These are phyloP conservation scores for Hirtodrosophila alboralis DNA, from an alignment of 2,888 invertebrate genomes.

Conservation along the genomic window DNA sequence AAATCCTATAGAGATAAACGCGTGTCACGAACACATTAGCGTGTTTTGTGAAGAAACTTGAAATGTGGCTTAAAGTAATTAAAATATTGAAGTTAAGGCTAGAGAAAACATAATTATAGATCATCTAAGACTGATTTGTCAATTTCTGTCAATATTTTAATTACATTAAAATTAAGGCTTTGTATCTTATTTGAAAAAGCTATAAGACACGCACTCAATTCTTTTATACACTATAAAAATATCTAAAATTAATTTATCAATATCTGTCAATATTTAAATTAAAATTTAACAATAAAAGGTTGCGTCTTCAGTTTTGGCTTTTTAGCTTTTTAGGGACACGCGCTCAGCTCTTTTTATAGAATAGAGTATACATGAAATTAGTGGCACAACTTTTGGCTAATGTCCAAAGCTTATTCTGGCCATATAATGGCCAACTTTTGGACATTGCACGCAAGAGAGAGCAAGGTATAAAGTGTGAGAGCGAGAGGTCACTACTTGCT, in stretches of 20 bases:
- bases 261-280: too few relatives aligned
- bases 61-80: too few relatives aligned
- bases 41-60: too few relatives aligned
- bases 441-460: constrained; percentile 31
- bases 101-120: too few relatives aligned
- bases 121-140: too few relatives aligned
- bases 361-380: constrained; percentile 32
- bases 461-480: not conserved
- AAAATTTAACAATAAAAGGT: too few relatives aligned
- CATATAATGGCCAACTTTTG: constrained; percentile 48
- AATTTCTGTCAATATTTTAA: too few relatives aligned
- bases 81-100: too few relatives aligned
- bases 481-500: constrained; percentile 28
- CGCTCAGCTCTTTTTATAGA: not conserved
- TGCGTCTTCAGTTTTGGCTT: too few relatives aligned
- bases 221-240: not conserved
- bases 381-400: constrained; percentile 55
- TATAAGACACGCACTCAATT: not conserved
- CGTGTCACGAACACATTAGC: constrained; percentile 9
- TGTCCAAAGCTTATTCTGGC: constrained; percentile 53
- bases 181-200: not conserved
- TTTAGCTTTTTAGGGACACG: too few relatives aligned
- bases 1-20: constrained; percentile 1
- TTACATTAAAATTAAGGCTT: too few relatives aligned
- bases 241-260: too few relatives aligned